Evolutionary conservation across 2,797 vertebrate species (phyloP), one percentile per base, ranked within the genome.

Genomic region (Xiphorhynchus erythropygius): DNA sequence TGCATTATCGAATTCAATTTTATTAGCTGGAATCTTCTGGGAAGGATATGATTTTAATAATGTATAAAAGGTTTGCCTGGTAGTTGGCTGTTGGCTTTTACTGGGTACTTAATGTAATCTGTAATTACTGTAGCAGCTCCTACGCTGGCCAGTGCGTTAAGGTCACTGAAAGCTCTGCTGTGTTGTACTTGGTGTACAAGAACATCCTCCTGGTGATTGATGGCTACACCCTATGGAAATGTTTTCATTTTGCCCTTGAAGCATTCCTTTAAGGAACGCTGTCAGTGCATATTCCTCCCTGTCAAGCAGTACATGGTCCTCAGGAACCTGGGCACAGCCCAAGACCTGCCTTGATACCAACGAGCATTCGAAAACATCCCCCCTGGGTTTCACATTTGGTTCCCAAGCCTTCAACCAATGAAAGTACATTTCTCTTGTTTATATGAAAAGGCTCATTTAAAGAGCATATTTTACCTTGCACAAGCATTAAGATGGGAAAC

Each of bases 121-220:
- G 89, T 97, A 97, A 98, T 98, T 97, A 97, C 95, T 93, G 49
- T 32, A 96, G 97, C 82, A 93, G 92, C 81, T 91, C 93, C 94
- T 89, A 5, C n/a, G 86, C 28, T 96, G 96, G 96, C 95, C 89
- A 32, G 69, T 53, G 57, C 15, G 5, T 82, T 91, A 56, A 93
- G 96, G 97, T 97, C 95, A 96, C 30, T 89, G 90, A 83, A 95
- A 97, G 91, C 92, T 94, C 37, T 39, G 79, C 94, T 62, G 68
- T 46, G 21, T 71, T 79, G 90, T 87, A 90, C 96, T 74, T 35
- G 83, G 64, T 92, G 96, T 84, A 96, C 74, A 83, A 94, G 97
- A 97, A 97, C 96, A 97, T 95, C 94, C 90, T 94, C 82, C 90
- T 79, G 57, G 84, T 97, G 96, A 98, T 94, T 96, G 97, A 98